Percentiles rank a stretch among this genome's conserved stretches.
These are phyloP conservation scores for Micoletzkya japonica DNA, from an alignment of 2,888 invertebrate genomes.

Conservation along the genomic window DNA sequence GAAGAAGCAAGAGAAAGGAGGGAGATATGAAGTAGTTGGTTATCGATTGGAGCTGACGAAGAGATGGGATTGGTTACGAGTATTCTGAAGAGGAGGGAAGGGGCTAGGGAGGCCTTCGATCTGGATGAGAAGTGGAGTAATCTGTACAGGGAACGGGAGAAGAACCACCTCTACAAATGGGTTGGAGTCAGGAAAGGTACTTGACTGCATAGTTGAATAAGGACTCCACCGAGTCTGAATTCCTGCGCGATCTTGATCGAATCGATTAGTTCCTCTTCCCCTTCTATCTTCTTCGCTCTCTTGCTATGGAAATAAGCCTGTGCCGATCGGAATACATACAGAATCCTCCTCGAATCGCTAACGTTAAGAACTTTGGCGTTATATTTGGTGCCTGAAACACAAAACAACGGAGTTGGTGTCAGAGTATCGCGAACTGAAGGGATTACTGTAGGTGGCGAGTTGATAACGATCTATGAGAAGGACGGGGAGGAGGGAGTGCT, in stretches of 20 bases:
- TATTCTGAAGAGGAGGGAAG: slow-evolving; percentile 6
- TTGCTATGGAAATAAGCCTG: too few species aligned
- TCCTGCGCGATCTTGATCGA: too few species aligned
- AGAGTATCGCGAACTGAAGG: too few species aligned
- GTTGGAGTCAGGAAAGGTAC: slow-evolving; percentile 60
- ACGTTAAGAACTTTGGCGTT: too few species aligned
- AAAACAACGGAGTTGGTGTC: too few species aligned
- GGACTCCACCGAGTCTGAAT: background rate
- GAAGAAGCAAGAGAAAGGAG: slow-evolving; percentile 2
- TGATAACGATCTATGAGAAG: slow-evolving; percentile 75
- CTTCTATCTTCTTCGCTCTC: too few species aligned
- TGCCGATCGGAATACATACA: too few species aligned
- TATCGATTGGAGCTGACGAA: slow-evolving; percentile 17
- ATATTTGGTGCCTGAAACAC: too few species aligned
- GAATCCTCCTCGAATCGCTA: too few species aligned
- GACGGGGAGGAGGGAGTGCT: slow-evolving; percentile 74
- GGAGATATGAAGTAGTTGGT: slow-evolving; percentile 15
- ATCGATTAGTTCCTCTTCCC: too few species aligned
- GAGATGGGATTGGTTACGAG: slow-evolving; percentile 5
- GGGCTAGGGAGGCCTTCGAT: slow-evolving; percentile 42
- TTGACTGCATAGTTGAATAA: too few species aligned
- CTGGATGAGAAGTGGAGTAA: slow-evolving; percentile 64
- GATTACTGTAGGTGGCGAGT: slow-evolving; percentile 74
- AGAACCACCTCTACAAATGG: slow-evolving; percentile 64
- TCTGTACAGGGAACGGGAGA: slow-evolving; percentile 63